Conservation (phyloP, 2,797 vertebrate genomes). For the Hafferia zeledoni region DNA sequence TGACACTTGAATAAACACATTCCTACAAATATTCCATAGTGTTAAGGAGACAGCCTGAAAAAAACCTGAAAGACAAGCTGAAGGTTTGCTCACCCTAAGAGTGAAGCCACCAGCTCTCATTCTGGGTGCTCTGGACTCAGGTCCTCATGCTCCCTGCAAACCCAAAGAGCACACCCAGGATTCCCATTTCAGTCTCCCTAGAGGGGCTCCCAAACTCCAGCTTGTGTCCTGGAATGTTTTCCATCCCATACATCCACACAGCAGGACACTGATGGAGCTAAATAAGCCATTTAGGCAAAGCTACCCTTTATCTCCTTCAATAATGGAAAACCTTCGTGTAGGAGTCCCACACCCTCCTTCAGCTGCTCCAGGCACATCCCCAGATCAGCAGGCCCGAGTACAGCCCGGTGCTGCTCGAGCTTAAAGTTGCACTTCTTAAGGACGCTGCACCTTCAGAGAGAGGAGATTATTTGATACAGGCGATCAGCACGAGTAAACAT, state of each 20-base stretch:
- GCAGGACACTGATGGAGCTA: background rate
- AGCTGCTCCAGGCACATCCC: slow-evolving; percentile 13
- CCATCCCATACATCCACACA: background rate
- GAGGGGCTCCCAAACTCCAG: background rate
- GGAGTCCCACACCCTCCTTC: slow-evolving; percentile 31
- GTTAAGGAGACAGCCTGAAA: background rate
- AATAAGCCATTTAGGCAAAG: background rate
- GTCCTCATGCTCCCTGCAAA: background rate
- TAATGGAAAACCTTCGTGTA: background rate
- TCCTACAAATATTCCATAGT: background rate
- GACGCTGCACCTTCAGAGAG: background rate
- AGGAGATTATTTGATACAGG: background rate
- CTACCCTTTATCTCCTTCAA: background rate
- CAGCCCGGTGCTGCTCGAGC: background rate
- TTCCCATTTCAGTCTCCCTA: background rate
- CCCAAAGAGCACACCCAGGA: background rate
- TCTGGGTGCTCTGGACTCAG: background rate
- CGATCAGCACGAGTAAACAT: background rate
- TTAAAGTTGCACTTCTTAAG: background rate
- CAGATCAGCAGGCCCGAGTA: background rate
- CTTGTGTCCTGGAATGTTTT: background rate
- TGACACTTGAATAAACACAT: background rate
- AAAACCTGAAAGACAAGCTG: no score
- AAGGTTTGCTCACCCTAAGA: background rate
- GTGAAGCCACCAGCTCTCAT: background rate